Evolutionary conservation across 2,888 invertebrate species (phyloP), one percentile per base, ranked within the genome.

Genomic region (Anodontia alba): DNA sequence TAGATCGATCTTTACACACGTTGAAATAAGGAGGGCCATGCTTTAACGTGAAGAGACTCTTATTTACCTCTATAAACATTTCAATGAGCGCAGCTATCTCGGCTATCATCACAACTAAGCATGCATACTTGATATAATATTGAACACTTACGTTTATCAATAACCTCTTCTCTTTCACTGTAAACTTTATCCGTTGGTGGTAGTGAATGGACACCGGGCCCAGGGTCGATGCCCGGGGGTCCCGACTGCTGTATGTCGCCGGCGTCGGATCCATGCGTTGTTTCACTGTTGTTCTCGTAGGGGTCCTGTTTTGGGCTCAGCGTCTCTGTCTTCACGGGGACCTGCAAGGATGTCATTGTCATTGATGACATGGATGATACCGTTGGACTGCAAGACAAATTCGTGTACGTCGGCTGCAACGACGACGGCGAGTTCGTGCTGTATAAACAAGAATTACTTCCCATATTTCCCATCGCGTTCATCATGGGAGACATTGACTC

Each of bases 401-500:
- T 89, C 0, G 90, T 90, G 76, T 90, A 90, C 17, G 88, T 88
- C 49, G 88, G 88, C 62, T 89, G 89, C 23, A 83, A 73, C 0
- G 86, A 81, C 43, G 85, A 76, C 15, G 90, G 81, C 23, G 86
- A 80, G 54, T 88, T 85, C 51, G 78, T 88, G 62, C 87, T 87
- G 74, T 88, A 89, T 31, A 87, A 76, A 73, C 88, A 88, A 17
- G 88, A 88, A 17, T 86, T 78, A 71, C 86, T 85, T 20, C 78
- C 78, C 12, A 68, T 54, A 42, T 80, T 78, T 31, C 62, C 62
- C 62, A 62, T 62, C 62, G 62, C 31, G 49, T 77, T 82, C 88
- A 86, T 83, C 79, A 81, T 76, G 1, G 80, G 81, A 3, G 85
- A 81, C 81, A 86, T 76, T 23, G 76, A 82, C 29, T 86, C 87